A percentile compares a stretch with the other conserved stretches of the same genome.
Conservation (phyloP, 2,888 invertebrate genomes). For the Apocheima hispidaria region DNA sequence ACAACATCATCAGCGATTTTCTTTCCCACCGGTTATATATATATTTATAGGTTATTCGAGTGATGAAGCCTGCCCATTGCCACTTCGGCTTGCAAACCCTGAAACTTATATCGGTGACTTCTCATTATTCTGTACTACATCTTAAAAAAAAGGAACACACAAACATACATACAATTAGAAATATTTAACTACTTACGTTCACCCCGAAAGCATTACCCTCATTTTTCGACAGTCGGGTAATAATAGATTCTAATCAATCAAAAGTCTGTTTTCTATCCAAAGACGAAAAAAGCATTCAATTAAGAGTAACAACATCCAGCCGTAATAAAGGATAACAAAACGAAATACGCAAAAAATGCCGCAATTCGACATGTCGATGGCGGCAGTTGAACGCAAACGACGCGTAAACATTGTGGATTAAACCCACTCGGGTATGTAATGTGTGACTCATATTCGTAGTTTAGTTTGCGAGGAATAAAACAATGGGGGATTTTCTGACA, state of each 20-base stretch:
- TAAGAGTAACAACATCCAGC: conserved; percentile 41
- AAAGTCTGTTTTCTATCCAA: conserved; percentile 10
- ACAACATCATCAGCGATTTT: too few relatives aligned
- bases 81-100: too few relatives aligned
- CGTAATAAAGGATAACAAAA: conserved; percentile 42
- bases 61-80: too few relatives aligned
- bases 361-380: conserved; percentile 62
- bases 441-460: conserved; percentile 54
- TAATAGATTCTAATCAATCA: neutral
- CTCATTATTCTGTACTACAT: too few relatives aligned
- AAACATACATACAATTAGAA: too few relatives aligned
- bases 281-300: conserved; percentile 43
- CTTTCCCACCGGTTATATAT: too few relatives aligned
- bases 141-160: too few relatives aligned
- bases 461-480: conserved; percentile 40
- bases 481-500: neutral
- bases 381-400: conserved; percentile 68
- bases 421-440: conserved; percentile 67
- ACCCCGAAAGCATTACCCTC: too few relatives aligned
- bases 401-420: conserved; percentile 73
- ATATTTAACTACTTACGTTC: too few relatives aligned
- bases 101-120: too few relatives aligned
- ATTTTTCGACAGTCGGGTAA: too few relatives aligned
- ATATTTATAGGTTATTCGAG: too few relatives aligned
- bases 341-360: conserved; percentile 54